Evolutionary conservation across 1,140 invertebrate genomes (phyloP), one percentile per base, ranked within the genome.

Genomic region (Halyomorpha halys): DNA sequence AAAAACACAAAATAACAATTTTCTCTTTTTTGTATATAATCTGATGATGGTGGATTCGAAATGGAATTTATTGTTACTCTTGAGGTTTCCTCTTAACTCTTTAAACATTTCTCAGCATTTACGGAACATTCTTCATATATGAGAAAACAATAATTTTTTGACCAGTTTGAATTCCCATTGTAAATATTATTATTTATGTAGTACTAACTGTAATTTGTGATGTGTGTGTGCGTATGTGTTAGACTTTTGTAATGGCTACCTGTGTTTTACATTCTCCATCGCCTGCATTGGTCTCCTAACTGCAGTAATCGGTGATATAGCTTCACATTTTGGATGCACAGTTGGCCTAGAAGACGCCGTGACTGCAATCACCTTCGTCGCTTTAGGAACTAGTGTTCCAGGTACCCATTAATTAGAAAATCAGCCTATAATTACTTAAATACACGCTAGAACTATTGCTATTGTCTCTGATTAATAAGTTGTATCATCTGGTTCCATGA

Each of bases 301-400:
- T 2, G 94, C 94, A 0, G 72, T 98, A 61, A 97, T 98, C 73
- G 95, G 95, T 45, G 96, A 99, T 76, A 80, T 97, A 13, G 95
- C 96, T 6, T 91, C 91, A 3, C 89, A 94, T 76, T 97, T 99
- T 73, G 97, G 97, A 66, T 98, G 94, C 74, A 97, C 91, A n/a
- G 82, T 98, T 25, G 94, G 94, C 47, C 85, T 99, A 66, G 90
- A 92, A 76, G 95, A 98, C 76, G 86, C 91, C 5, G 91, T 99
- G 30, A 98, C 95, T 51, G 96, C 96, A 62, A 93, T 99, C 69
- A 86, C 91, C 13, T 95, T 99, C 74, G 95, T 98, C 2, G 94
- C 95, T 34, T 80, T 97, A 16, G 94, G 94, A 67, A 97, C 94
- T 63, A 95, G 92, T 78, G 89, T 98, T 78, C 94, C 94, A 79